Evolutionary conservation across 2,113 vertebrate genomes (phyloP), one percentile per base, ranked within the genome.

Genomic region (Saguinus imperator): DNA sequence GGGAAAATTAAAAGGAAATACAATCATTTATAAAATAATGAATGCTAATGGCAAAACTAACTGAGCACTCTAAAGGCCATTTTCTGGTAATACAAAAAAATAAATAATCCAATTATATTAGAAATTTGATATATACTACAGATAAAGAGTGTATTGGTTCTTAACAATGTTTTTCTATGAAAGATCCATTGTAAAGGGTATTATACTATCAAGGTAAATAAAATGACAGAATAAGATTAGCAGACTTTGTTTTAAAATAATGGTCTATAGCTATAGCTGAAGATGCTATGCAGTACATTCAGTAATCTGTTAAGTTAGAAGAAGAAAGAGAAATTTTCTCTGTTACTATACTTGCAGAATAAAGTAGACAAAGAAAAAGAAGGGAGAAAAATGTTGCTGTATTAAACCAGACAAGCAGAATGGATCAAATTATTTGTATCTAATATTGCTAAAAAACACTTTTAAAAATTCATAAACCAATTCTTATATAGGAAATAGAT

Each of bases 11-110:
- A 92, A 97, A 94, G 64, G 48, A 87, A 72, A 88, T 77, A 25
- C 87, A 92, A 83, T 70, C 57, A 21, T 83, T 89, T 87, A 89
- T 97, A 95, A 93, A 79, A 76, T 94, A 97, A 94, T 92, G 87
- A 95, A 94, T 87, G 94, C 29, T 94, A 97, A 97, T 84, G 32
- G 11, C 25, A 95, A 94, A 96, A 70, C 50, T 77, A 95, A 40
- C 37, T 94, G 76, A 40, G 52, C 37, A 58, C 52, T 96, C 70
- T 91, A 91, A 96, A 93, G 55, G 79, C 29, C 37, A 93, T 90
- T 97, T 97, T 81, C 64, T 95, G 35, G 52, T 96, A 96, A 95
- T 90, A 93, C 89, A 94, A 97, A 95, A 97, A 95, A 91, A 87
- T 64, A 55, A 94, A 92, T 89, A 95, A 96, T 91, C n/a, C 52